Conservation (phyloP, 2,888 invertebrate species). For the Dryocosmus kuriphilus region DNA sequence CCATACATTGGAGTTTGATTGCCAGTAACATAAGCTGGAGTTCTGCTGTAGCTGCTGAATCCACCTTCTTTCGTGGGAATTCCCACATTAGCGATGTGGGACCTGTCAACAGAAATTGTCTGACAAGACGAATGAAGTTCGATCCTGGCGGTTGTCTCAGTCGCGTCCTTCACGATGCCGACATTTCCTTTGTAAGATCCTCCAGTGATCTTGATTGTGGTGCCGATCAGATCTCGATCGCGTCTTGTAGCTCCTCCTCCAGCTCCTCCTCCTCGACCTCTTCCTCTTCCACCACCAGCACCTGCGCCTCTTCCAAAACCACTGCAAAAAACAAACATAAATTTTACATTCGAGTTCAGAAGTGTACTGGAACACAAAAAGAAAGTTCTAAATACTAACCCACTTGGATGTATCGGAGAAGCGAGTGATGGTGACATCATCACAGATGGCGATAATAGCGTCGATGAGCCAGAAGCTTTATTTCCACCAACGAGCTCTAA, state of each 20-base stretch:
- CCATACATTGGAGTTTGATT: constrained; percentile 91
- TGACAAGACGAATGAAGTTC: constrained; percentile 98
- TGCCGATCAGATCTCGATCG: constrained; percentile 95
- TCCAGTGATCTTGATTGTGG: constrained; percentile 97
- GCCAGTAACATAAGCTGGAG: constrained; percentile 83
- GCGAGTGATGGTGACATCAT: constrained; percentile 96
- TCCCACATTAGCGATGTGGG: constrained; percentile 90
- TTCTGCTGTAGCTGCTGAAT: constrained; percentile 85
- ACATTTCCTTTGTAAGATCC: constrained; percentile 98
- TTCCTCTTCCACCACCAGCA: constrained; percentile 72
- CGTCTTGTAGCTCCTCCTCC: constrained; percentile 85
- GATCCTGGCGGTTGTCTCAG: constrained; percentile 95
- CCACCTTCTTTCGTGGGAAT: constrained; percentile 84
- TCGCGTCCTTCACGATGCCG: constrained; percentile 99
- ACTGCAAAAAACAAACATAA: constrained; percentile 56
- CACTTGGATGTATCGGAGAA: constrained; percentile 93
- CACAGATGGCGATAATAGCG: constrained; percentile 78
- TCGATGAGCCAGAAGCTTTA: constrained; percentile 74
- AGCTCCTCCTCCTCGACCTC: constrained; percentile 79
- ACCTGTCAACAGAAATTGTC: constrained; percentile 96
- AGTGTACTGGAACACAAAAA: no score
- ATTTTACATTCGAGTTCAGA: background rate
- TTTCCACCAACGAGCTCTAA: constrained; percentile 94
- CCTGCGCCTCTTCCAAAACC: constrained; percentile 70
- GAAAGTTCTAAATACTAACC: constrained; percentile 76